A percentile compares a stretch with the other conserved stretches of the same genome.
Conservation (phyloP, 2,113 vertebrate genomes). For the Microcebus jonahi region DNA sequence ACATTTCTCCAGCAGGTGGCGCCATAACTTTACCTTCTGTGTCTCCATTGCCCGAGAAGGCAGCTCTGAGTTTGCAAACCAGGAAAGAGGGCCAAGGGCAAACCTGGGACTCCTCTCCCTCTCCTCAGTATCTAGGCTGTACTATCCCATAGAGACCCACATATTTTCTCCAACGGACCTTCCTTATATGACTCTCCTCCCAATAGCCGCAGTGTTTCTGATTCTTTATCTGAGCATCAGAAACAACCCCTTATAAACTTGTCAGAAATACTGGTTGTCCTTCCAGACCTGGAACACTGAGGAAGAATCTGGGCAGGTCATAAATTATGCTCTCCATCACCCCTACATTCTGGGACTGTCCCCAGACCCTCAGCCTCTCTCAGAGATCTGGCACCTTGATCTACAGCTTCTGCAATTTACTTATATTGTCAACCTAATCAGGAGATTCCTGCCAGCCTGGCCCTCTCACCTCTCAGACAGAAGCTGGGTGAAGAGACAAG, state of each 20-base stretch:
- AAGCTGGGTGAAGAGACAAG: not conserved
- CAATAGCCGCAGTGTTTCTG: not conserved
- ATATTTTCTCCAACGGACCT: not conserved
- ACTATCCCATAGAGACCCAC: no score
- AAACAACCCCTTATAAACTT: not conserved
- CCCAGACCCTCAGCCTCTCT: not conserved
- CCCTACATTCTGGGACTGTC: not conserved
- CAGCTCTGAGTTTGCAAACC: not conserved
- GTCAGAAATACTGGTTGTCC: not conserved
- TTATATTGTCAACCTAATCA: not conserved
- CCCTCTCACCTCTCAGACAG: not conserved
- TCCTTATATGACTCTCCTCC: not conserved
- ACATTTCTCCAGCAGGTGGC: constrained; percentile 69
- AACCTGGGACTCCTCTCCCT: not conserved
- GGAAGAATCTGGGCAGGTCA: not conserved
- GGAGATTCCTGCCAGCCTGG: not conserved
- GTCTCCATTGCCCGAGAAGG: rapidly evolving
- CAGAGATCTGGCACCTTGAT: not conserved
- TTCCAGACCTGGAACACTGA: not conserved
- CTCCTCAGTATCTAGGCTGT: not conserved
- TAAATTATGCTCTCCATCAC: not conserved
- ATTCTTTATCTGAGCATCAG: constrained; percentile 22
- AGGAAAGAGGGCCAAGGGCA: rapidly evolving
- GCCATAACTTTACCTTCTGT: constrained; percentile 70
- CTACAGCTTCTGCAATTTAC: not conserved